These are phyloP conservation scores for Nesidiocoris tenuis DNA, from an alignment of 2,888 invertebrate species.

Conservation along the genomic window DNA sequence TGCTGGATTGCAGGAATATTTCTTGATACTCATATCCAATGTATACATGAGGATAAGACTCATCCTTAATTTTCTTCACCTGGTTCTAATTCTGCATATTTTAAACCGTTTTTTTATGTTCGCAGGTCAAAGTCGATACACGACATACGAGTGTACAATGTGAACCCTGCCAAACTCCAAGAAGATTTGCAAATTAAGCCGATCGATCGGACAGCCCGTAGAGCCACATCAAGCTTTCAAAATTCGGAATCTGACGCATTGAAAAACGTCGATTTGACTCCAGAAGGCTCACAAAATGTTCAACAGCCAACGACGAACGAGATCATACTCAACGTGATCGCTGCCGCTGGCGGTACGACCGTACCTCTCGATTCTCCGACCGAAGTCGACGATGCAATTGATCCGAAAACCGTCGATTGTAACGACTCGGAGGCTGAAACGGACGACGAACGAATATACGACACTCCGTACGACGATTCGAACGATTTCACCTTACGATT, in stretches of 20 bases:
- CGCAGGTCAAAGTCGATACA: conserved; percentile 30
- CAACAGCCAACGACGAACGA: conserved; percentile 17
- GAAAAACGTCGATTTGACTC: neutral
- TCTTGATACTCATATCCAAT: too few species aligned
- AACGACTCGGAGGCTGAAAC: neutral
- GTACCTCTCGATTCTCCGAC: conserved; percentile 20
- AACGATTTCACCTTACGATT: neutral
- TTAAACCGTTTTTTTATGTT: neutral
- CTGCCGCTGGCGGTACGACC: conserved; percentile 11
- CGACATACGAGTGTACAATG: conserved; percentile 19
- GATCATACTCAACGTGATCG: conserved; percentile 34
- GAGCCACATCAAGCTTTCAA: neutral
- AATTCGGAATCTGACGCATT: neutral
- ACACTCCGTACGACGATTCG: neutral
- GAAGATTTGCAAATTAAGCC: neutral
- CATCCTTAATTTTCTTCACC: too few species aligned
- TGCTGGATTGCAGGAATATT: neutral
- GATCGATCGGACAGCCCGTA: neutral
- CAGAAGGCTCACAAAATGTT: neutral
- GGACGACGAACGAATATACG: conserved; percentile 3
- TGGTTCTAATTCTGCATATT: too few species aligned
- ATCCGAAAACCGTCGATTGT: too few species aligned
- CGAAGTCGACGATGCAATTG: neutral
- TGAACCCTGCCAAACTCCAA: neutral
- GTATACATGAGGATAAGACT: too few species aligned